Conservation (phyloP, 2,113 vertebrate genomes). For the Bos javanicus region DNA sequence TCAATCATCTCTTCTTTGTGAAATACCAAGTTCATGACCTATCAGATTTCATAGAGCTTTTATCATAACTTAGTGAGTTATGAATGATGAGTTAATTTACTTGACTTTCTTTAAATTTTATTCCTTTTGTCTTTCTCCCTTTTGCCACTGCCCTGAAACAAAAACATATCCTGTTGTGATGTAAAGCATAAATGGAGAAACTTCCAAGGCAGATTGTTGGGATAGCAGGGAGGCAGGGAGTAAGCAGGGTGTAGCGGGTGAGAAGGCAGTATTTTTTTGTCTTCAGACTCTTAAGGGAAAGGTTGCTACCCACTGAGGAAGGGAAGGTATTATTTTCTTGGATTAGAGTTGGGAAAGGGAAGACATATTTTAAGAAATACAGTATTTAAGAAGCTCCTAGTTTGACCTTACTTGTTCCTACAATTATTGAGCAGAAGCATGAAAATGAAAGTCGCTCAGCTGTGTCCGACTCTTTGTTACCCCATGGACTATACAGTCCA, state of each 20-base stretch:
- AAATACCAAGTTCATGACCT: not conserved
- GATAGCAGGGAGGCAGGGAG: not conserved
- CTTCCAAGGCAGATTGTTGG: not conserved
- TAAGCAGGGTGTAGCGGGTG: not conserved
- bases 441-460: not conserved
- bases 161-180: not conserved
- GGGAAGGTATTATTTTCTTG: not conserved
- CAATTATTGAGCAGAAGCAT: not conserved
- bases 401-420: not conserved
- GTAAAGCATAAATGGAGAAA: not conserved
- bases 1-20: not conserved
- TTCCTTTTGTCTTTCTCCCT: not conserved
- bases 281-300: not conserved
- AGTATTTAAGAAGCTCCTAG: not conserved
- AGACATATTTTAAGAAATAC: not conserved
- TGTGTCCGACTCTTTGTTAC: not conserved
- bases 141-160: not conserved
- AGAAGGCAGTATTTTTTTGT: not conserved
- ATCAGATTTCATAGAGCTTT: not conserved
- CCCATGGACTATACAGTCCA: not conserved
- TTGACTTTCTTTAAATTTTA: not conserved
- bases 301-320: not conserved
- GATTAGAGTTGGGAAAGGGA: not conserved
- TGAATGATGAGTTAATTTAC: not conserved
- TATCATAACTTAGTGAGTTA: not conserved